Conservation (phyloP, 2,888 invertebrate genomes). For the Teleiodes luculella region DNA sequence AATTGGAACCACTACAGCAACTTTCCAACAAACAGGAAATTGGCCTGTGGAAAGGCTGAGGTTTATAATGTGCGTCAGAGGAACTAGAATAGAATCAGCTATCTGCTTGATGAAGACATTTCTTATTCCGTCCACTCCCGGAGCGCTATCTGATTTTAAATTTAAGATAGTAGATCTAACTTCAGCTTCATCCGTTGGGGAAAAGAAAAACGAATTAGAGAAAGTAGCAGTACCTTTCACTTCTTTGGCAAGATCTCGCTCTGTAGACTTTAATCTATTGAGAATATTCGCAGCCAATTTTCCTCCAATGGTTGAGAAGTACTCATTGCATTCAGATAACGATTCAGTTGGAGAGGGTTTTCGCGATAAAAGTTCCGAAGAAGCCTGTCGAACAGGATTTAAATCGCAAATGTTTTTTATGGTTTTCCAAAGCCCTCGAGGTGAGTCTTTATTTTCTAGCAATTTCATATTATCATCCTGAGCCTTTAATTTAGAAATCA, state of each 20-base stretch:
- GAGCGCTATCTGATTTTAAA: neutral
- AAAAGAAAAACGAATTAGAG: too few species aligned
- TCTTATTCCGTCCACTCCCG: neutral
- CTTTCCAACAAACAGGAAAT: neutral
- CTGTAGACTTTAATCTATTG: too few species aligned
- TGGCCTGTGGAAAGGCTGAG: neutral
- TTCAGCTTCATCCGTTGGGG: neutral
- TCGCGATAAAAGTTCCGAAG: neutral
- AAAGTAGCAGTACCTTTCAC: too few species aligned
- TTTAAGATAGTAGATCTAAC: neutral
- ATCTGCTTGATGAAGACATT: neutral
- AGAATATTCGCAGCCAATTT: neutral
- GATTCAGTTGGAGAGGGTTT: neutral
- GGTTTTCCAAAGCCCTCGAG: conserved; percentile 2
- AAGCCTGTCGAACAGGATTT: too few species aligned
- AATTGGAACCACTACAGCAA: neutral
- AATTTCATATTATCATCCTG: neutral
- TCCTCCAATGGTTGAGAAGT: neutral
- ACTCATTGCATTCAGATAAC: neutral
- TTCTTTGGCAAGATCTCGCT: too few species aligned
- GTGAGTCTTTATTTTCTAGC: conserved; percentile 1
- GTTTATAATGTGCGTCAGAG: neutral
- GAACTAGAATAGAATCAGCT: neutral
- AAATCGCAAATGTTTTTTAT: neutral
- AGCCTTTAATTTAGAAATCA: conserved; percentile 4